A percentile compares a stretch with the other conserved stretches of the same genome.
phyloP scores from a whole-genome alignment of 2,797 vertebrate genomes.

The Mastacembelus armatus region DNA sequence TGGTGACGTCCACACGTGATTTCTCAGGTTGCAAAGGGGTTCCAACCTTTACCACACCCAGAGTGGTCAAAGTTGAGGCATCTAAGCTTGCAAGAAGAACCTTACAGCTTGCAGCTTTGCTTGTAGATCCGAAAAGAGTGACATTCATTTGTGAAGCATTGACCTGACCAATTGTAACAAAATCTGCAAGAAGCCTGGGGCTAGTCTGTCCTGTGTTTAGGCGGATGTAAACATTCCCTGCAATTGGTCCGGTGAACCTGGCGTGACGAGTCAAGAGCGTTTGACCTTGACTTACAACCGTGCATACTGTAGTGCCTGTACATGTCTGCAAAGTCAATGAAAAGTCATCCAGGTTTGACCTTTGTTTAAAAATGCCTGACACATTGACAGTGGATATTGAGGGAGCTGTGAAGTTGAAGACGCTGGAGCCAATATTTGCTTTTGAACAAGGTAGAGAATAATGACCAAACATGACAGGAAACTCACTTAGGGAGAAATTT shows the following conservation, averaged over 20 bases:
- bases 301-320: constrained; percentile 68
- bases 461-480: constrained; percentile 85
- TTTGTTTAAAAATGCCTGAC: constrained; percentile 55
- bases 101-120: constrained; percentile 63
- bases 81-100: constrained; percentile 56
- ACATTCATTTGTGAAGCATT: constrained; percentile 43
- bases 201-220: constrained; percentile 28
- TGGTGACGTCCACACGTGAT: constrained; percentile 68
- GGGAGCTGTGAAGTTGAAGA: constrained; percentile 65
- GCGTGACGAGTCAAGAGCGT: constrained; percentile 70
- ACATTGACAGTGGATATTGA: constrained; percentile 40
- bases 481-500: constrained; percentile 79
- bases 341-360: constrained; percentile 75
- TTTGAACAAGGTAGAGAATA: constrained; percentile 78
- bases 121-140: constrained; percentile 63
- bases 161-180: constrained; percentile 67
- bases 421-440: constrained; percentile 68
- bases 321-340: constrained; percentile 80
- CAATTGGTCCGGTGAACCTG: constrained; percentile 74
- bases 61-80: constrained; percentile 34
- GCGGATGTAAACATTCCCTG: constrained; percentile 84
- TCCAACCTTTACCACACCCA: constrained; percentile 77
- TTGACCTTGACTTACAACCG: constrained; percentile 61
- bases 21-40: constrained; percentile 67
- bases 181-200: constrained; percentile 72